Percentiles rank a stretch among this genome's conserved stretches.
Conservation (phyloP, 2,888 invertebrate genomes). For the Acrobasis repandana region DNA sequence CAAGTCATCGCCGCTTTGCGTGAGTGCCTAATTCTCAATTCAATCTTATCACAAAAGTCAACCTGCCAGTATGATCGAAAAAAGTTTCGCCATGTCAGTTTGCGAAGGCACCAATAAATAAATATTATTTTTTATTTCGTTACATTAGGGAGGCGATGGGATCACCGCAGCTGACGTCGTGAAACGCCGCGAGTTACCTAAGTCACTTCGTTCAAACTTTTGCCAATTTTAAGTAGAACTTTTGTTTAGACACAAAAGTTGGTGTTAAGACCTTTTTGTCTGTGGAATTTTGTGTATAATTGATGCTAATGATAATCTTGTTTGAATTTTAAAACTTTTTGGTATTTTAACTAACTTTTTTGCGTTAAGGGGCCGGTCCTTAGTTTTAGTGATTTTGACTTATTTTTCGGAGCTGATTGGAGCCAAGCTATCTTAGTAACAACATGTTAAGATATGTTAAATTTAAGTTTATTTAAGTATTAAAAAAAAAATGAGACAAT, state of each 20-base stretch:
- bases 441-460: too few relatives aligned
- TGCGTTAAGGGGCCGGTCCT: too few relatives aligned
- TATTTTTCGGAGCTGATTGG: too few relatives aligned
- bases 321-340: conserved; percentile 33
- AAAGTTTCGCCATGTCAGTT: conserved; percentile 51
- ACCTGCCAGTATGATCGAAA: conserved; percentile 42
- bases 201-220: conserved; percentile 79
- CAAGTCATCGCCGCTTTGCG: conserved; percentile 13
- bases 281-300: conserved; percentile 55
- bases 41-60: conserved; percentile 30
- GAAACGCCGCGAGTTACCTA: conserved; percentile 67
- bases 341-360: conserved; percentile 12
- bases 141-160: conserved; percentile 72
- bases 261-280: conserved; percentile 63
- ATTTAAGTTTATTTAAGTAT: too few relatives aligned
- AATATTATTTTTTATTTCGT: conserved; percentile 71
- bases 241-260: conserved; percentile 70
- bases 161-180: conserved; percentile 75
- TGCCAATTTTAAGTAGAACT: conserved; percentile 70
- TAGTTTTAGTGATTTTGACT: too few relatives aligned
- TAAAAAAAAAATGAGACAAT: too few relatives aligned
- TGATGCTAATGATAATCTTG: conserved; percentile 57
- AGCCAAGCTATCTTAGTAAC: too few relatives aligned
- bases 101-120: conserved; percentile 56
- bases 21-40: conserved; percentile 19